Base-by-base conservation (phyloP, 2,888 invertebrate species). In the Listrodromus nycthemerus region DNA sequence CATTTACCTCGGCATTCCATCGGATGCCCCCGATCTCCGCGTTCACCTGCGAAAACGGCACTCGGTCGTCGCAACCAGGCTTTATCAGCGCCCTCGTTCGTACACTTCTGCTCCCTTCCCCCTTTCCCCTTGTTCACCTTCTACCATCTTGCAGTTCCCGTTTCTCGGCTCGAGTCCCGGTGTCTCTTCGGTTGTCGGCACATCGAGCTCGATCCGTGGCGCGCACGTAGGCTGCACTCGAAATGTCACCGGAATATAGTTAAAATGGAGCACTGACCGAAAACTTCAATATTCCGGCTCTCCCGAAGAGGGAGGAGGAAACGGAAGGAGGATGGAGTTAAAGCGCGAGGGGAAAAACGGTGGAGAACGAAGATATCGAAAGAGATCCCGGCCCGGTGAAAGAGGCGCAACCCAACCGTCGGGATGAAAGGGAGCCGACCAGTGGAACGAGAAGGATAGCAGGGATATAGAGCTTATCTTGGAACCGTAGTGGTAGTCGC, bases 261-360 rank as follows among this genome's bases (percentile, higher is more conserved):
- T 89, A 88, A 89, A 90, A 89, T 88, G 88, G 88, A 77, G 89
- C 88, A 88, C 89, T 90, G 90, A 91, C 91, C 90, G 90, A 91
- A 89, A 91, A 91, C 89, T 91, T 90, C 89, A 90, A 91, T 90
- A 91, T 90, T 90, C 89, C 86, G 82, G 88, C 80, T 87, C 86
- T 86, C 88, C 86, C 86, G 83, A 82, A 80, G 83, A 70, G 78
- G 77, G 69, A 79, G 71, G 33, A 80, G 85, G 69, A 33, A 61
- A 70, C 70, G 37, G 37, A 10, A 2, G 52, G 76, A 77, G 79
- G 58, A 58, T 58, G 16, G 65, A 33, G 55, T 21, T 16, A 45
- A 6, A 24, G 37, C n/a, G 41, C 37, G 16, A 30, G 27, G 55
- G 66, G 24, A 66, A 19, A 19, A 13, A 10, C 6, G 48, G n/a